Evolutionary conservation across 1,140 invertebrate genomes (phyloP), one percentile per base, ranked within the genome.

Genomic region (Hyphantria cunea): DNA sequence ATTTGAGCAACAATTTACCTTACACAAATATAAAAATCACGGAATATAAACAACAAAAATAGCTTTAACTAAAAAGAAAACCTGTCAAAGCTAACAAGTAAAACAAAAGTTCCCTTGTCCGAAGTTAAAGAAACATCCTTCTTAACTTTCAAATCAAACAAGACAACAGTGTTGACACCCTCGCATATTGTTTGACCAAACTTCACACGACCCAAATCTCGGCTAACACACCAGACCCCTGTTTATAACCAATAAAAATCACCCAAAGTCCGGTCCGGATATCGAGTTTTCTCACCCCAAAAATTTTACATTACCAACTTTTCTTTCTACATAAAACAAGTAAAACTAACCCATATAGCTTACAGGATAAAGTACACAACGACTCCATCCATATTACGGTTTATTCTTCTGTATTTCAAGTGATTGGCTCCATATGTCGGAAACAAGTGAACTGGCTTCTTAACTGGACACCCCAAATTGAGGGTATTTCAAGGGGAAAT

Each of bases 391-490:
- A 14, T 48, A 42, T 34, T 15, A 17, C 65, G 54, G 50, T 48
- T 3, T 53, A 37, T 56, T 61, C 52, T 62, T 55, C 64, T 66
- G 76, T 76, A 78, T 78, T 75, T 64, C 65, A 72, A 68, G 71
- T 66, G 71, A 88, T 85, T 85, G 76, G 61, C 63, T 68, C 78
- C 84, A 86, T 85, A 86, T 85, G 85, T 85, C 71, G 76, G 70
- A 74, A 78, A 86, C 80, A 82, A 88, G 82, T 80, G 80, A 83
- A 70, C 74, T 76, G 78, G 68, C 78, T 83, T 78, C 83, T 84
- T 85, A 84, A 86, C 81, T 84, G 82, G 82, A 83, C 82, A 84
- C 82, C 85, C 81, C 65, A 86, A 82, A 86, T 73, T 76, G 76
- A 78, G 81, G 76, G 74, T 73, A 69, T 60, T 71, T 52, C 71